Conservation (phyloP, 92 coral and sea anemone species). For the Zoanthus sociatus region DNA sequence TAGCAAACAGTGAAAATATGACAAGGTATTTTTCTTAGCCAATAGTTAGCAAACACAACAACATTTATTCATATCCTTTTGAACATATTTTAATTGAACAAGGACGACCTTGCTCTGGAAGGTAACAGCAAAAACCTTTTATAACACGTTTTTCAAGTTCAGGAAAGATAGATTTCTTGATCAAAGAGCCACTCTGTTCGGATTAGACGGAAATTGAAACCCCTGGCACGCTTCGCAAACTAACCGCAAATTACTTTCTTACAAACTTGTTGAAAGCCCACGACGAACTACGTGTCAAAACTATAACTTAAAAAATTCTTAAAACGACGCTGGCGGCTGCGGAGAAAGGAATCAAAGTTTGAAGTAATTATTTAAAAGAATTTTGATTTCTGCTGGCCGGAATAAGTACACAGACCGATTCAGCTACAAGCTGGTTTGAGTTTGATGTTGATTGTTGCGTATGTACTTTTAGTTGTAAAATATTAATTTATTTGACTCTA, state of each 20-base stretch:
- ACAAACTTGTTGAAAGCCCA: conserved; percentile 15
- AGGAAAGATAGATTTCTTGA: conserved; percentile 46
- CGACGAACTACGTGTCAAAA: background rate
- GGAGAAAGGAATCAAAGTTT: background rate
- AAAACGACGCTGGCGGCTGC: background rate
- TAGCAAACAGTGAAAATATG: conserved; percentile 33
- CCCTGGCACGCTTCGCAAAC: conserved; percentile 39
- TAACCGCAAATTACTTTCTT: conserved; percentile 12
- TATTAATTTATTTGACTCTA: conserved; percentile 44
- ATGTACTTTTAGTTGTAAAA: conserved; percentile 57
- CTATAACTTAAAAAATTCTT: background rate
- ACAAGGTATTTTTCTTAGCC: conserved; percentile 44
- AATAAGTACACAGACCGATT: background rate
- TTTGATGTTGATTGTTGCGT: conserved; percentile 41
- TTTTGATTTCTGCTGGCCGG: background rate
- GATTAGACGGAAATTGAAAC: conserved; percentile 75
- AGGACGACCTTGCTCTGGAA: conserved; percentile 28
- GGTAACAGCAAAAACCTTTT: background rate
- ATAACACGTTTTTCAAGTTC: conserved; percentile 21
- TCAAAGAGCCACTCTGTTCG: conserved; percentile 35
- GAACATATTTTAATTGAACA: conserved; percentile 48
- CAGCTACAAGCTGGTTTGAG: background rate
- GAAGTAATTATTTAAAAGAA: background rate
- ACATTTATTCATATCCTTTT: conserved; percentile 46
- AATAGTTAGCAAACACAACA: conserved; percentile 44